Evolutionary conservation across 2,113 vertebrate species (phyloP).

Genomic region (Engystomops pustulosus): DNA sequence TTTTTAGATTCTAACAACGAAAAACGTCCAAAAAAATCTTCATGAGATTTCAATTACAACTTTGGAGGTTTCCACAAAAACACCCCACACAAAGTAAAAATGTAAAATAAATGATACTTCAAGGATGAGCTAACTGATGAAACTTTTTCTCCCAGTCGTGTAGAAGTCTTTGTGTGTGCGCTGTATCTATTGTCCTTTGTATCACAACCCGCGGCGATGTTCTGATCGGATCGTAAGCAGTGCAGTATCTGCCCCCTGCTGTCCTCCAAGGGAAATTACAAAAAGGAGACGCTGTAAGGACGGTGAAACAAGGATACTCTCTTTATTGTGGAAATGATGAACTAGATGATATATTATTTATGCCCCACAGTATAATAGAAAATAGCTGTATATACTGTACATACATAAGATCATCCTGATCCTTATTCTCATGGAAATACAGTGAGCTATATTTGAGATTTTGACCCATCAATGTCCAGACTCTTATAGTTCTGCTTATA

Average conservation of each 20-base stretch:
- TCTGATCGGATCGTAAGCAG: background rate
- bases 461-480: background rate
- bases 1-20: background rate
- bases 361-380: background rate
- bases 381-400: background rate
- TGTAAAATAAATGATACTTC: too few species aligned
- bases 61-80: too few species aligned
- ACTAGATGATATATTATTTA: background rate
- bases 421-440: background rate
- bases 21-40: too few species aligned
- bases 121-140: background rate
- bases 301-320: background rate
- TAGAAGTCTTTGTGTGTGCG: background rate
- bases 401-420: background rate
- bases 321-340: background rate
- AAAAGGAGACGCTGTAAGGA: background rate
- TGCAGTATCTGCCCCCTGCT: conserved; percentile 46
- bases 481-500: background rate
- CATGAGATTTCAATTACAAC: too few species aligned
- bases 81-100: too few species aligned
- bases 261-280: background rate
- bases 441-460: too few species aligned
- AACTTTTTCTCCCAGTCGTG: background rate
- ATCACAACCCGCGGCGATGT: background rate
- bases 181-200: conserved; percentile 17